Evolutionary conservation across 1,140 invertebrate species (phyloP).

Genomic region (Reticulitermes speratus): DNA sequence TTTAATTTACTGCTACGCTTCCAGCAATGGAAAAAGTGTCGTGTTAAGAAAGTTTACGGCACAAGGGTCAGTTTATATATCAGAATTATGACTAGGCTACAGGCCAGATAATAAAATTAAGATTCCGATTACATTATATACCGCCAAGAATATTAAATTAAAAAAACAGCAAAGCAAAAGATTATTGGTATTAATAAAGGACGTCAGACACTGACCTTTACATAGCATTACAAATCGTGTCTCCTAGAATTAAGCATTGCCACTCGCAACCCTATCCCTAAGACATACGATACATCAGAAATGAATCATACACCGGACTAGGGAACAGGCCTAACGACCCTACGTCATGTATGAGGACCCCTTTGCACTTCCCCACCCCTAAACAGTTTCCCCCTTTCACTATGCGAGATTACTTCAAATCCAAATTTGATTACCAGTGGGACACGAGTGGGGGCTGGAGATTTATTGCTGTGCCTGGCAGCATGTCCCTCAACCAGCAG

Average conservation of each 20-base stretch:
- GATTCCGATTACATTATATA: too few relatives aligned
- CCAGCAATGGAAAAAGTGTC: too few relatives aligned
- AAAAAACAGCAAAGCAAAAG: too few relatives aligned
- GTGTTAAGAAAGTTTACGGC: too few relatives aligned
- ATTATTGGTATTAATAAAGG: too few relatives aligned
- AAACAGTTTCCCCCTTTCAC: background rate
- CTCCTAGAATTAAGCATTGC: background rate
- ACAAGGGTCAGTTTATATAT: too few relatives aligned
- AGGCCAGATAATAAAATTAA: too few relatives aligned
- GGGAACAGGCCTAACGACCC: background rate
- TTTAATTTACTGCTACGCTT: too few relatives aligned
- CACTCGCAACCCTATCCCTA: background rate
- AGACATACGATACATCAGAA: background rate
- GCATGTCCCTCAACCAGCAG: slow-evolving; percentile 18
- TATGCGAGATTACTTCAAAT: slow-evolving; percentile 36
- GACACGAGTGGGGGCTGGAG: slow-evolving; percentile 41
- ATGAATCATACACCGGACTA: background rate
- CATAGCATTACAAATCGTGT: background rate
- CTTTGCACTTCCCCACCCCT: background rate
- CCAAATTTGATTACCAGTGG: slow-evolving; percentile 47
- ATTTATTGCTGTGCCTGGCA: background rate
- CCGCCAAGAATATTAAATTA: too few relatives aligned
- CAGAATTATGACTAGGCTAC: too few relatives aligned
- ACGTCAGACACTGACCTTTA: background rate
- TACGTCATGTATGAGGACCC: background rate